These are phyloP conservation scores for Exephanes ischioxanthus DNA, from an alignment of 2,888 invertebrate species.

Conservation along the genomic window DNA sequence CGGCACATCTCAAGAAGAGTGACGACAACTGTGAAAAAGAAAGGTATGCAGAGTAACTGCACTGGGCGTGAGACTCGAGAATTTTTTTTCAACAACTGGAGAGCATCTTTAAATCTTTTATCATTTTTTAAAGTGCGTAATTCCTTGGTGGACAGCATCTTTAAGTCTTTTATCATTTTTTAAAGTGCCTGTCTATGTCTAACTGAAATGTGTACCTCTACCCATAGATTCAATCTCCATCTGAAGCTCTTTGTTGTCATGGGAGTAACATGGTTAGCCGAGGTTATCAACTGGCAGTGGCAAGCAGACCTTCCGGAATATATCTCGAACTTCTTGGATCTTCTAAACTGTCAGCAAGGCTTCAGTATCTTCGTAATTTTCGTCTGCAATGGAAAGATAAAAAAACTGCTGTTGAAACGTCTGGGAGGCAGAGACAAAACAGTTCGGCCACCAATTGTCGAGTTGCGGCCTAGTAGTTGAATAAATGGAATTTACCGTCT, in stretches of 20 bases:
- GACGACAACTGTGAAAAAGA: constrained; percentile 89
- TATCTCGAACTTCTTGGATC: constrained; percentile 88
- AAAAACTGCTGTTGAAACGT: constrained; percentile 88
- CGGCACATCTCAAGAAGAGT: constrained; percentile 87
- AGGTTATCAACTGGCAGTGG: constrained; percentile 91
- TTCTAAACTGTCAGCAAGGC: constrained; percentile 90
- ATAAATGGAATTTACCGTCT: too few species aligned
- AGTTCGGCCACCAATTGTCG: background rate
- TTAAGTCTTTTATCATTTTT: too few species aligned
- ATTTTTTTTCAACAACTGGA: too few species aligned
- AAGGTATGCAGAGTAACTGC: constrained; percentile 83
- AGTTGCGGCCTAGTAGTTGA: too few species aligned
- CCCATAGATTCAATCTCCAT: constrained; percentile 90
- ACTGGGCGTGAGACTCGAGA: background rate
- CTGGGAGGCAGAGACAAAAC: constrained; percentile 81
- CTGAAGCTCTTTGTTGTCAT: constrained; percentile 93
- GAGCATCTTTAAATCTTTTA: background rate
- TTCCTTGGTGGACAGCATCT: too few species aligned
- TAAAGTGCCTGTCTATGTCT: too few species aligned
- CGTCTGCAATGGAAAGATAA: constrained; percentile 90
- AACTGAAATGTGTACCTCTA: constrained; percentile 31
- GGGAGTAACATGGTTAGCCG: constrained; percentile 94
- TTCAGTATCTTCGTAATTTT: constrained; percentile 90
- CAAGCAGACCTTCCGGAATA: constrained; percentile 81
- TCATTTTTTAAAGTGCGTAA: background rate